A percentile compares a stretch with the other conserved stretches of the same genome.
Evolutionary conservation across 2,113 vertebrate genomes (phyloP).

Genomic region (Eidolon helvum): DNA sequence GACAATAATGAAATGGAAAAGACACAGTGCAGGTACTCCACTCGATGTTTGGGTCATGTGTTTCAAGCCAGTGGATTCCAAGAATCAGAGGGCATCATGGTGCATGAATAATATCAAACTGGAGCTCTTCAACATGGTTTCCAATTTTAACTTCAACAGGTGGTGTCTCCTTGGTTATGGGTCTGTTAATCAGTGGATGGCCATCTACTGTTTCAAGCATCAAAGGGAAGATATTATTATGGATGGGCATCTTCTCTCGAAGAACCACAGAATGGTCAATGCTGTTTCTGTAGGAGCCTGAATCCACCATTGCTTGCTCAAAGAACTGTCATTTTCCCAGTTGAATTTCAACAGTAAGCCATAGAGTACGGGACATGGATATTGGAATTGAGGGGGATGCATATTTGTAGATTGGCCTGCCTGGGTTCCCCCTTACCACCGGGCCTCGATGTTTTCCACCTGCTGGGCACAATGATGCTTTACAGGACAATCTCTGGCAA

Average conservation of each 20-base stretch:
- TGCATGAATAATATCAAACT: slow-evolving; percentile 50
- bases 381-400: slow-evolving; percentile 48
- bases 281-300: slow-evolving; percentile 56
- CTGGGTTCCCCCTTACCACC: slow-evolving; percentile 30
- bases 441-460: slow-evolving; percentile 46
- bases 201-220: slow-evolving; percentile 42
- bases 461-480: not conserved
- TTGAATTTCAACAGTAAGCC: slow-evolving; percentile 52
- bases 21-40: slow-evolving; percentile 32
- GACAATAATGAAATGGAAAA: slow-evolving; percentile 53
- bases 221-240: slow-evolving; percentile 50
- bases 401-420: slow-evolving; percentile 60
- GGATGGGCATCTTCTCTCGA: slow-evolving; percentile 37
- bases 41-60: slow-evolving; percentile 32
- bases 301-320: slow-evolving; percentile 58
- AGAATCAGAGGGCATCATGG: slow-evolving; percentile 55
- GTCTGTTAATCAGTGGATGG: slow-evolving; percentile 35
- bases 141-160: slow-evolving; percentile 60
- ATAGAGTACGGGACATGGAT: slow-evolving; percentile 51
- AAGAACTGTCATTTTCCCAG: slow-evolving; percentile 53
- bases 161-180: slow-evolving; percentile 56
- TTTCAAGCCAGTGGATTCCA: slow-evolving; percentile 61
- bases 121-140: slow-evolving; percentile 54
- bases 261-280: slow-evolving; percentile 49
- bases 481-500: slow-evolving; percentile 44